Evolutionary conservation across 2,888 invertebrate species (phyloP).

Genomic region (Chaetogeoica ovagalla): DNA sequence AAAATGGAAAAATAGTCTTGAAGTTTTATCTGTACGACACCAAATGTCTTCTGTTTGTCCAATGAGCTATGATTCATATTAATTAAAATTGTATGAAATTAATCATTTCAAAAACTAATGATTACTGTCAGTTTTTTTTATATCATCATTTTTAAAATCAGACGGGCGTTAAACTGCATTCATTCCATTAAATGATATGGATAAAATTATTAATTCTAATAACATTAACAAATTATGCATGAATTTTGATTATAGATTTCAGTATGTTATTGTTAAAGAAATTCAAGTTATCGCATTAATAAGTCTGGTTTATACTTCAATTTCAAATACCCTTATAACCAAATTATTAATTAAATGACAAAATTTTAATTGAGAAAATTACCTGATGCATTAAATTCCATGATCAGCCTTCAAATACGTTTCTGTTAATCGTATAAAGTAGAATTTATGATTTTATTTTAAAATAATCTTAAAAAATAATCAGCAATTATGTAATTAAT

Average conservation of each 20-base stretch:
- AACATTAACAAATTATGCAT: neutral
- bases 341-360: neutral
- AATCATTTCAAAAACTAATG: too few species aligned
- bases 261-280: neutral
- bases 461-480: neutral
- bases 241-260: neutral
- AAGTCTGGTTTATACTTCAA: too few species aligned
- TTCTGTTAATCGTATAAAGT: neutral
- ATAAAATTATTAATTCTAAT: neutral
- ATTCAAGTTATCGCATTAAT: neutral
- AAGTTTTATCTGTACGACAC: too few species aligned
- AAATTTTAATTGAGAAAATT: constrained; percentile 5
- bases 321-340: neutral
- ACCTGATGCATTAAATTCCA: constrained; percentile 46
- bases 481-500: neutral
- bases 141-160: too few species aligned
- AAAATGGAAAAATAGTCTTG: too few species aligned
- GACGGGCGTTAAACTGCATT: too few species aligned
- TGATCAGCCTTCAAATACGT: constrained; percentile 17
- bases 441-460: neutral
- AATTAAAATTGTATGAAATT: too few species aligned
- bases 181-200: neutral
- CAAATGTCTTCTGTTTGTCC: too few species aligned
- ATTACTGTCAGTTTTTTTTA: too few species aligned
- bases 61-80: too few species aligned